Evolutionary conservation across 2,888 invertebrate genomes (phyloP).

Genomic region (Pandemis heparana): DNA sequence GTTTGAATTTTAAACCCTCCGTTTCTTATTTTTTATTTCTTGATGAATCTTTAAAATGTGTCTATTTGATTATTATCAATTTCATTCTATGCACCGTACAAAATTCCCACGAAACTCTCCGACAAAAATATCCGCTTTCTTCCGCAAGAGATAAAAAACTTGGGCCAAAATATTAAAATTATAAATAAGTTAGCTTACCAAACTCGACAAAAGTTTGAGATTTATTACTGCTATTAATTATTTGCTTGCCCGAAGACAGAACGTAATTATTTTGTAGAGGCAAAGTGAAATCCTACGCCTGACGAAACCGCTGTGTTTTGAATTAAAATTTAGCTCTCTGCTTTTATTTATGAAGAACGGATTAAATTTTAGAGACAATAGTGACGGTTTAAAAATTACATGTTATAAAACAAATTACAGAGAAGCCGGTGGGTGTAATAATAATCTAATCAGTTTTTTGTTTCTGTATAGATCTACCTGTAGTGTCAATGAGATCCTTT

Average conservation of each 20-base stretch:
- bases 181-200: slow-evolving; percentile 66
- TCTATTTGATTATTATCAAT: background rate
- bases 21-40: too few relatives aligned
- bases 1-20: too few relatives aligned
- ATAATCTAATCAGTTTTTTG: background rate
- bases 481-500: too few relatives aligned
- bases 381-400: slow-evolving; percentile 23
- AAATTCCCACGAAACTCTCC: background rate
- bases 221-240: slow-evolving; percentile 74
- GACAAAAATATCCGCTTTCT: slow-evolving; percentile 35
- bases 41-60: too few relatives aligned
- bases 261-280: slow-evolving; percentile 71
- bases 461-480: too few relatives aligned
- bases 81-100: background rate
- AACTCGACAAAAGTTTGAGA: slow-evolving; percentile 71
- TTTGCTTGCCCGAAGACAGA: slow-evolving; percentile 69
- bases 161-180: slow-evolving; percentile 58
- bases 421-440: background rate
- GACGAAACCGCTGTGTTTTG: slow-evolving; percentile 57
- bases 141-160: slow-evolving; percentile 47
- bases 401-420: background rate
- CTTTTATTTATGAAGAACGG: slow-evolving; percentile 52
- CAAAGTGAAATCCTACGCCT: slow-evolving; percentile 68
- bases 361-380: slow-evolving; percentile 55
- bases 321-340: slow-evolving; percentile 54